A percentile compares a stretch with the other conserved stretches of the same genome.
These are phyloP conservation scores for Pediacus dermestoides DNA, from an alignment of 2,888 invertebrate genomes.

Conservation along the genomic window DNA sequence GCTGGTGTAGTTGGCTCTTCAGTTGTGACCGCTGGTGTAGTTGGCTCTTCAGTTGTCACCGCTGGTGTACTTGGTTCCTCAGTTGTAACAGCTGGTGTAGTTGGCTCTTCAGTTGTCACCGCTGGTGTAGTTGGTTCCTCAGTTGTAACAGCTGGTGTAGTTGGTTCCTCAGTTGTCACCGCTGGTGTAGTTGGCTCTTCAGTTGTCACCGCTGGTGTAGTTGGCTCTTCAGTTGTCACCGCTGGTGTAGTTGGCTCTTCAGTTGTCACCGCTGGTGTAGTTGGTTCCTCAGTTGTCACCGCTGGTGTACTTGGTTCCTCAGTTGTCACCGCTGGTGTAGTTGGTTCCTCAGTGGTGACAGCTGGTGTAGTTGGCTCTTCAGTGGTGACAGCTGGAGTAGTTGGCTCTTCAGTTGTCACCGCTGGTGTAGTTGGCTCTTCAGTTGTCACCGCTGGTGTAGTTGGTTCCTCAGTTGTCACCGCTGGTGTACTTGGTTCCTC, in stretches of 20 bases:
- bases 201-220: constrained; percentile 1
- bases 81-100: constrained; percentile 30
- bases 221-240: constrained; percentile 26
- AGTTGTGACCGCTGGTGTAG: constrained; percentile 6
- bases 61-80: constrained; percentile 11
- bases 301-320: neutral
- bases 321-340: constrained; percentile 6
- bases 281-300: constrained; percentile 16
- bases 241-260: constrained; percentile 43
- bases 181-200: constrained; percentile 7
- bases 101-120: constrained; percentile 37
- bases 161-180: neutral
- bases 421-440: neutral
- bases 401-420: constrained; percentile 37
- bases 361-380: constrained; percentile 11
- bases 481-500: constrained; percentile 6
- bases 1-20: neutral
- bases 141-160: constrained; percentile 16
- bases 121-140: neutral
- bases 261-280: constrained; percentile 1
- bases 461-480: neutral
- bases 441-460: constrained; percentile 16
- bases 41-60: constrained; percentile 6
- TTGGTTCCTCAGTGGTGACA: constrained; percentile 5
- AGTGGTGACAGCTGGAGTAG: constrained; percentile 30